phyloP scores from a whole-genome alignment of 2,797 vertebrate species.

The Melanotaenia nigrans region DNA sequence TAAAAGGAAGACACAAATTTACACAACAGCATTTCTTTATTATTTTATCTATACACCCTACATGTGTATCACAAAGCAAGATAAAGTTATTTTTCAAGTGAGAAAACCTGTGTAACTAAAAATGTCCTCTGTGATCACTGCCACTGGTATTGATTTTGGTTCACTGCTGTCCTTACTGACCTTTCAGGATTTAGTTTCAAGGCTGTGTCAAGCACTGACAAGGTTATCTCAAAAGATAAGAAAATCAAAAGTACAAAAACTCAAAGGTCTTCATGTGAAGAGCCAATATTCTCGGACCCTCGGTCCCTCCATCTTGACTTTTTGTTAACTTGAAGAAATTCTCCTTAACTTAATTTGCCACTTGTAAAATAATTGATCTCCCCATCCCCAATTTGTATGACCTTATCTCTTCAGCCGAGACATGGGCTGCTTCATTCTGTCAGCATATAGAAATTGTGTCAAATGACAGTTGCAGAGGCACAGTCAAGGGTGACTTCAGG shows the following conservation, averaged over 20 bases:
- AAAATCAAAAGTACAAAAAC: constrained; percentile 39
- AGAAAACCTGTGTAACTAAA: constrained; percentile 41
- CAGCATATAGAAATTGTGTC: constrained; percentile 38
- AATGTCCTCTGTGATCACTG: constrained; percentile 52
- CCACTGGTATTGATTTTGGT: constrained; percentile 50
- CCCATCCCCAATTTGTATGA: constrained; percentile 30
- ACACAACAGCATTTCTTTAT: background rate
- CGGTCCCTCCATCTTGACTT: background rate
- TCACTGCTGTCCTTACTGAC: constrained; percentile 53
- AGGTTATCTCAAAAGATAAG: constrained; percentile 44
- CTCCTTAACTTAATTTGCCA: constrained; percentile 3
- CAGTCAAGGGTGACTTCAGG: background rate
- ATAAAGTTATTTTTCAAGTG: constrained; percentile 43
- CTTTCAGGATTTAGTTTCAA: constrained; percentile 55
- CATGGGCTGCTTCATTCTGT: constrained; percentile 32
- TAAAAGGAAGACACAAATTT: background rate
- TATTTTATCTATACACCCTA: background rate
- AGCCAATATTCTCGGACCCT: background rate
- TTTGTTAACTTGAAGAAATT: background rate
- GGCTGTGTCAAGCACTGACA: constrained; percentile 34
- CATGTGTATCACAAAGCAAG: constrained; percentile 5
- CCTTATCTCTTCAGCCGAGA: constrained; percentile 20
- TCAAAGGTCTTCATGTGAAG: constrained; percentile 19
- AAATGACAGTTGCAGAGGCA: constrained; percentile 21
- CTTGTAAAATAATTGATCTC: constrained; percentile 36